Evolutionary conservation across 2,797 vertebrate species (phyloP).

Genomic region (Lepidocolaptes lacrymiger): DNA sequence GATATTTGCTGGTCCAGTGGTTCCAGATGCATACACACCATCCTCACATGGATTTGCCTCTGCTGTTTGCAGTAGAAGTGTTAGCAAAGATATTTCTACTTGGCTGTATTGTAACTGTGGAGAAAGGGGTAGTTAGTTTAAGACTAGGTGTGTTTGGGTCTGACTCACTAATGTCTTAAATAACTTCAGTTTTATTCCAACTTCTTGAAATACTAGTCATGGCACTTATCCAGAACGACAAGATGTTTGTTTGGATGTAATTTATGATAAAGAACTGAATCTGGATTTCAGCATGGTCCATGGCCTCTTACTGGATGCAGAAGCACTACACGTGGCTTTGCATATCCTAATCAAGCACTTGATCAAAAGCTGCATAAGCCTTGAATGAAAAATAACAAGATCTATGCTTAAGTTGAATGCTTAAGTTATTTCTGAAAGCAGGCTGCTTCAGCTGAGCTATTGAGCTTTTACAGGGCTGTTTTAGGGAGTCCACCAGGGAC

Average conservation of each 20-base stretch:
- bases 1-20: neutral
- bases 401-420: neutral
- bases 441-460: accelerated
- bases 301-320: neutral
- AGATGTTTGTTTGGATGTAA: neutral
- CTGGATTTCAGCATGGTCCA: neutral
- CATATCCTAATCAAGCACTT: neutral
- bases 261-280: neutral
- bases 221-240: neutral
- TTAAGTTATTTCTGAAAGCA: neutral
- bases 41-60: neutral
- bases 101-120: neutral
- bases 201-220: neutral
- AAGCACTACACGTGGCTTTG: neutral
- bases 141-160: neutral
- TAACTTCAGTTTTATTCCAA: neutral
- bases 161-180: neutral
- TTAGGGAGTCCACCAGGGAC: neutral
- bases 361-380: neutral
- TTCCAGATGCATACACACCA: neutral
- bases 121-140: neutral
- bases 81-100: neutral
- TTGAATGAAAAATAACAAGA: neutral
- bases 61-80: neutral
- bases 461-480: neutral